Evolutionary conservation across 2,888 invertebrate species (phyloP).

Genomic region (Oegoconia quadripuncta): DNA sequence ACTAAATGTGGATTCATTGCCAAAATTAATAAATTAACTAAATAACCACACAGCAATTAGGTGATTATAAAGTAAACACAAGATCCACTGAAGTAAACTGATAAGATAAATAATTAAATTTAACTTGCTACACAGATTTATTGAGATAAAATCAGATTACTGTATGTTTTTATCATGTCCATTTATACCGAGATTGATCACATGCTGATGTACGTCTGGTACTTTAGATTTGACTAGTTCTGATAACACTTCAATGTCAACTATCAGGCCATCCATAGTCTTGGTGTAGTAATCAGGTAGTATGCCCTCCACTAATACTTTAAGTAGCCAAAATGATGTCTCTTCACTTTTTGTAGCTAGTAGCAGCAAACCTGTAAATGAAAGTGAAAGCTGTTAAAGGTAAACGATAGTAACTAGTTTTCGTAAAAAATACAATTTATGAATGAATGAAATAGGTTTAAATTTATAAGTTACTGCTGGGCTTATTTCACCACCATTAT

Average conservation of each 20-base stretch:
- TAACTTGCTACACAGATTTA: not conserved
- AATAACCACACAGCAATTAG: too few relatives aligned
- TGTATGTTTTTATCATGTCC: conserved; percentile 2
- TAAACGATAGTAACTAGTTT: not conserved
- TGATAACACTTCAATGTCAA: conserved; percentile 93
- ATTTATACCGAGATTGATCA: conserved; percentile 83
- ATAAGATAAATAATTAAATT: not conserved
- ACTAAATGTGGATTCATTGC: too few relatives aligned
- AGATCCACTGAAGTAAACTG: not conserved
- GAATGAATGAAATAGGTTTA: too few relatives aligned
- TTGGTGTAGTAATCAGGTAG: conserved; percentile 94
- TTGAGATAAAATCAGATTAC: conserved; percentile 2
- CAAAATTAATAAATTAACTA: too few relatives aligned
- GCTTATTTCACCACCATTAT: too few relatives aligned
- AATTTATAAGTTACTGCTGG: not conserved
- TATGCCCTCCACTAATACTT: conserved; percentile 91
- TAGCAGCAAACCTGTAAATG: conserved; percentile 83
- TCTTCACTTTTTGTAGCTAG: conserved; percentile 94
- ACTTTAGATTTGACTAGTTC: conserved; percentile 90
- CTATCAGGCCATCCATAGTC: conserved; percentile 93
- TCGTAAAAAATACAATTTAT: not conserved
- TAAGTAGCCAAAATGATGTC: conserved; percentile 94
- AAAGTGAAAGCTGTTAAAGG: not conserved
- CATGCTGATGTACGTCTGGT: conserved; percentile 89
- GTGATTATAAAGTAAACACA: too few relatives aligned